Evolutionary conservation across 2,113 vertebrate genomes (phyloP), one percentile per base, ranked within the genome.

Genomic region (Excalfactoria chinensis): DNA sequence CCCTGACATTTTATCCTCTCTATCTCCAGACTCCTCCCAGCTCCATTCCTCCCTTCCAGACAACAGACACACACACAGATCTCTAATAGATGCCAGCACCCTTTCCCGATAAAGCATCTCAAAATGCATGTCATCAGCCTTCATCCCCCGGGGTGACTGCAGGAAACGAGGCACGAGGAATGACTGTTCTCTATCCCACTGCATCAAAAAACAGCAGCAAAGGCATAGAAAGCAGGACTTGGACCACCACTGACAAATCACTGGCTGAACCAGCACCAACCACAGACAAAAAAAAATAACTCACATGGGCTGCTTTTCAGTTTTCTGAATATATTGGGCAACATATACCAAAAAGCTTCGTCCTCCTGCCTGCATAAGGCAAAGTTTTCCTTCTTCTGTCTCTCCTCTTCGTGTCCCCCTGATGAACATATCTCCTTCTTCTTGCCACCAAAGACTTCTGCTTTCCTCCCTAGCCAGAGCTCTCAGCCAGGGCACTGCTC

Each of bases 201-300:
- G n/a, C 35, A 55, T 82, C 75, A 8, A 49, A 92, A 93, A 53
- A 8, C 62, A 79, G 41, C 13, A 77, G 70, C 58, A 63, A 88
- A 72, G 30, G 41, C 34, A 26, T 3, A 1, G 2, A 19, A 60
- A 30, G 46, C 25, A 64, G 73, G 60, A 41, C 21, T 35, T 59
- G 35, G 51, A 64, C 58, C 55, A 75, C 48, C 70, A 71, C 28
- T 23, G 62, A 64, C 25, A 60, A 90, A 56, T 26, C 53, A 5
- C 69, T 22, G 21, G 79, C 49, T 76, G 67, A 79, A 23, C 58
- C 23, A 55, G 78, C 16, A 72, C 11, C n/a, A 49, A 25, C 4
- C 46, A 40, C 74, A 58, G 49, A 58, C 11, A 75, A 74, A 92
- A 75, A 74, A 92, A 53, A 81, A 66, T 22, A 83, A 90, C 13